Evolutionary conservation across 1,140 invertebrate species (phyloP).

Genomic region (Pteromalus puparum): DNA sequence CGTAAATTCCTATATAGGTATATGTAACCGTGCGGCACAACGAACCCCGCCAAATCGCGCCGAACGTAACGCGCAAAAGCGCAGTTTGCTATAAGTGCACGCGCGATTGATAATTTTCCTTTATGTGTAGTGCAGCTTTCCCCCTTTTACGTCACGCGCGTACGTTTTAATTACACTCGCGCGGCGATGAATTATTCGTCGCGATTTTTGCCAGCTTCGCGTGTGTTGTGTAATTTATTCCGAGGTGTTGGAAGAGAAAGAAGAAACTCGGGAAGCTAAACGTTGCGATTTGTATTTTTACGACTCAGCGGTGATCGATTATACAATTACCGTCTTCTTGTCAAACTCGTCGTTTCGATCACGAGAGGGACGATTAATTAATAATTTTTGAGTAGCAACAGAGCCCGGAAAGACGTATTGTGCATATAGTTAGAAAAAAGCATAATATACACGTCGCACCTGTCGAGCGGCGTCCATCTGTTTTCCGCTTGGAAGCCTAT

Average conservation of each 20-base stretch:
- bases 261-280: too few species aligned
- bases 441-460: background rate
- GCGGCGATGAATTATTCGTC: slow-evolving; percentile 3
- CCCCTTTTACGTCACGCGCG: background rate
- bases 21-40: too few species aligned
- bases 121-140: slow-evolving; percentile 10
- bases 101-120: slow-evolving; percentile 33
- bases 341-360: too few species aligned
- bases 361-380: too few species aligned
- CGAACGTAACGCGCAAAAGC: background rate
- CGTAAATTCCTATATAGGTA: background rate
- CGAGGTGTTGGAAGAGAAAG: too few species aligned
- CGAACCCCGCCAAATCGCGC: background rate
- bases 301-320: too few species aligned
- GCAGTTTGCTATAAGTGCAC: background rate
- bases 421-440: too few species aligned
- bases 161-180: background rate
- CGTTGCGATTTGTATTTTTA: too few species aligned
- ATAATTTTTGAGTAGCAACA: too few species aligned
- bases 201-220: background rate
- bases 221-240: background rate
- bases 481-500: slow-evolving; percentile 26
- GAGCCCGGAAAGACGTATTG: too few species aligned
- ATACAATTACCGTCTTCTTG: too few species aligned
- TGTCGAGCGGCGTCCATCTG: slow-evolving; percentile 30